Evolutionary conservation across 2,113 vertebrate genomes (phyloP).

Genomic region (Neoarius graeffei): DNA sequence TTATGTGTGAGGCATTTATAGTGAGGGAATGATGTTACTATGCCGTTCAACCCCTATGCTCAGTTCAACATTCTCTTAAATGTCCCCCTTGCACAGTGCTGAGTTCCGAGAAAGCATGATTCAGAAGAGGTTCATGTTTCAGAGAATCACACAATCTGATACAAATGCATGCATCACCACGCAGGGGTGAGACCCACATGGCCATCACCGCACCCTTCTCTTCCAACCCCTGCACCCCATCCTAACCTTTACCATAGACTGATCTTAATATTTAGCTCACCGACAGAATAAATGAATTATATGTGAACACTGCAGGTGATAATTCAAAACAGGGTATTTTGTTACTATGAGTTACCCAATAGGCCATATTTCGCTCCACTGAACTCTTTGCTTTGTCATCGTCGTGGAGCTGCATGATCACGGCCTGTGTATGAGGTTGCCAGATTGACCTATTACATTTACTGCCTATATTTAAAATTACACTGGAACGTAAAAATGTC

Average conservation of each 20-base stretch:
- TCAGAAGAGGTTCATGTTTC: conserved; percentile 16
- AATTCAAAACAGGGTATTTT: neutral
- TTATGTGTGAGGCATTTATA: neutral
- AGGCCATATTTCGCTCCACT: neutral
- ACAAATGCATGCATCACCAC: neutral
- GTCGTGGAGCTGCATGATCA: conserved; percentile 31
- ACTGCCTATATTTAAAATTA: too few relatives aligned
- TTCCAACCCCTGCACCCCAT: neutral
- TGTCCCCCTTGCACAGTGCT: neutral
- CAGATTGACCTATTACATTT: neutral
- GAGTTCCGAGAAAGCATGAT: conserved; percentile 31
- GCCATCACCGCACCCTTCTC: neutral
- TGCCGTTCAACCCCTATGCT: neutral
- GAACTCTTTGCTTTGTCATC: conserved; percentile 44
- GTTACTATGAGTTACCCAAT: neutral
- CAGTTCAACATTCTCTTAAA: conserved; percentile 9
- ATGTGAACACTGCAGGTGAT: neutral
- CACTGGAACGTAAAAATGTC: neutral
- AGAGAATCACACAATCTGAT: neutral
- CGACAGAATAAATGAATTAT: neutral
- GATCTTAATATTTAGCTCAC: too few relatives aligned
- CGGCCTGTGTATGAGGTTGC: neutral
- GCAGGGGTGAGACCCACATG: neutral
- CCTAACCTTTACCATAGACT: neutral
- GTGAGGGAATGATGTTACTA: neutral